Evolutionary conservation across 64 coral and sea anemone genomes (phyloP).

Genomic region (Dendrophyllia cribrosa): DNA sequence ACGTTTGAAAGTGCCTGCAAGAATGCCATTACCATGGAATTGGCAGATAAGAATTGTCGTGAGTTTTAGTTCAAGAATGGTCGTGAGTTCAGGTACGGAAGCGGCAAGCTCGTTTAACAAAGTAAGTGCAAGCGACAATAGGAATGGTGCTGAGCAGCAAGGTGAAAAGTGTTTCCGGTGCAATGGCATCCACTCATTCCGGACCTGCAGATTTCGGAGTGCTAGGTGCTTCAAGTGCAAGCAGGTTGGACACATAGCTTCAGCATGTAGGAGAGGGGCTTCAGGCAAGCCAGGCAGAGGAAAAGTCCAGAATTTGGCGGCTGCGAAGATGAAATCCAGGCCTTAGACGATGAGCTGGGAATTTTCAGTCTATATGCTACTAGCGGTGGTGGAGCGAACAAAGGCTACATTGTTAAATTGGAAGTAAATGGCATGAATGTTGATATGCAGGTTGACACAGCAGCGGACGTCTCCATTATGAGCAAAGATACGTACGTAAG

Average conservation of each 20-base stretch:
- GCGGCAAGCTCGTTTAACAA: background rate
- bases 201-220: background rate
- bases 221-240: background rate
- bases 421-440: background rate
- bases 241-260: background rate
- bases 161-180: no score
- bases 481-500: background rate
- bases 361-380: background rate
- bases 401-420: background rate
- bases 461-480: background rate
- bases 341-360: background rate
- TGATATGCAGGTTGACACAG: background rate
- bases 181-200: background rate
- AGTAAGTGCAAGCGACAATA: background rate
- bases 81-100: background rate
- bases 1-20: constrained; percentile 32
- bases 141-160: background rate
- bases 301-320: background rate
- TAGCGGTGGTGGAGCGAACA: background rate
- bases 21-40: constrained; percentile 19
- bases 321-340: background rate
- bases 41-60: no score
- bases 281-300: background rate
- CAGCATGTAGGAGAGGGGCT: background rate
- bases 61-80: no score